Evolutionary conservation across 2,797 vertebrate species (phyloP).

Genomic region (Botia kubotai): DNA sequence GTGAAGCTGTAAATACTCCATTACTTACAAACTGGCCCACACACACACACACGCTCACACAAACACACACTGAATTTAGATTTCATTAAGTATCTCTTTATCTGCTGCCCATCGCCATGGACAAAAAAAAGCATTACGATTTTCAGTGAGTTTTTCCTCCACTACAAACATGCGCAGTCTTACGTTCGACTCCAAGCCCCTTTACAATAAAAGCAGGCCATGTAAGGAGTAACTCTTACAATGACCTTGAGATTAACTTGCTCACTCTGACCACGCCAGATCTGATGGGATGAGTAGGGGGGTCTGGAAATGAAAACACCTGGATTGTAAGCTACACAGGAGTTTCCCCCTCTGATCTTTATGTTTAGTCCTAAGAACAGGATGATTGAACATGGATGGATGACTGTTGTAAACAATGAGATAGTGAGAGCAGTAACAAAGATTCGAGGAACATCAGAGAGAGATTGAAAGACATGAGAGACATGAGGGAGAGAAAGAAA

Average conservation of each 20-base stretch:
- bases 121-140: conserved; percentile 13
- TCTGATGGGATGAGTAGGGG: background rate
- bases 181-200: background rate
- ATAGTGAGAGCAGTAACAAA: background rate
- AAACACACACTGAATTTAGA: background rate
- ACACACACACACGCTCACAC: conserved; percentile 9
- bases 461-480: background rate
- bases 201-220: conserved; percentile 27
- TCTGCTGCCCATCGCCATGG: background rate
- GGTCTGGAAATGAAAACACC: background rate
- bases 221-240: conserved; percentile 25
- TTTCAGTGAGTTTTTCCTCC: background rate
- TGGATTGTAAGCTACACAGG: conserved; percentile 8
- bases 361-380: background rate
- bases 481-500: background rate
- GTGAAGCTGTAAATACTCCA: background rate
- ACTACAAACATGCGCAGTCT: conserved; percentile 5
- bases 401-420: background rate
- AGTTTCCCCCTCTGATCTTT: background rate
- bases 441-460: background rate
- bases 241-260: conserved; percentile 16
- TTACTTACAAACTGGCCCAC: background rate
- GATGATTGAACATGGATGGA: background rate
- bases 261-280: background rate
- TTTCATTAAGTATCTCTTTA: background rate